These are phyloP conservation scores for Paguma larvata DNA, from an alignment of 2,797 vertebrate species.

Conservation along the genomic window DNA sequence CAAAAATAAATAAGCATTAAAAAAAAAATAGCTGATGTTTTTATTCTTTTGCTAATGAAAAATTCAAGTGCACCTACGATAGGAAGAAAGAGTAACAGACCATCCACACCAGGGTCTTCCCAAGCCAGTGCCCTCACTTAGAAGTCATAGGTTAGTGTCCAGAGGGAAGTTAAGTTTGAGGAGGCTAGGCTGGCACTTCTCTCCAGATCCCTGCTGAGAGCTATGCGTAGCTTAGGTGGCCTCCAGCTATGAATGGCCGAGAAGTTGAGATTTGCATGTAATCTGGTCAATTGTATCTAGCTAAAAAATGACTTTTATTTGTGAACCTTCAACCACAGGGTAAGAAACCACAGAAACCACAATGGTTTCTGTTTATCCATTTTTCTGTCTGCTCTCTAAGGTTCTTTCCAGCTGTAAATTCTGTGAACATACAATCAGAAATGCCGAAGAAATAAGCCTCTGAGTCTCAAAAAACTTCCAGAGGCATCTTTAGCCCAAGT, in stretches of 20 bases:
- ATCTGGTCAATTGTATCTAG: background rate
- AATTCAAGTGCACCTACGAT: background rate
- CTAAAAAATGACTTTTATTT: background rate
- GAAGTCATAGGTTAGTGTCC: rapidly evolving
- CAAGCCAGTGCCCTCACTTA: background rate
- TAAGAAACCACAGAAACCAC: background rate
- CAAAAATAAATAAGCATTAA: no score
- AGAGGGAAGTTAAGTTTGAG: rapidly evolving
- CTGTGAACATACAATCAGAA: background rate
- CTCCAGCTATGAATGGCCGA: background rate
- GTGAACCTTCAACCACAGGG: background rate
- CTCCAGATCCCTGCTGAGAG: background rate
- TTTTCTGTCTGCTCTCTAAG: background rate
- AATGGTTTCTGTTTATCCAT: background rate
- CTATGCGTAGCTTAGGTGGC: background rate
- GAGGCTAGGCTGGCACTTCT: background rate
- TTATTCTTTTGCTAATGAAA: background rate
- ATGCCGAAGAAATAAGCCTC: background rate
- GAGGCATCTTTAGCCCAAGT: background rate
- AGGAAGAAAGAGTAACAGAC: background rate
- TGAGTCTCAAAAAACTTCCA: background rate
- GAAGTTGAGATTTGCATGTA: no score
- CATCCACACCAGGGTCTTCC: background rate
- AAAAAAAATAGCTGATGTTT: background rate
- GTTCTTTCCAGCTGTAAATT: background rate